phyloP scores from a whole-genome alignment of 2,113 vertebrate species.

The Zingel zingel region DNA sequence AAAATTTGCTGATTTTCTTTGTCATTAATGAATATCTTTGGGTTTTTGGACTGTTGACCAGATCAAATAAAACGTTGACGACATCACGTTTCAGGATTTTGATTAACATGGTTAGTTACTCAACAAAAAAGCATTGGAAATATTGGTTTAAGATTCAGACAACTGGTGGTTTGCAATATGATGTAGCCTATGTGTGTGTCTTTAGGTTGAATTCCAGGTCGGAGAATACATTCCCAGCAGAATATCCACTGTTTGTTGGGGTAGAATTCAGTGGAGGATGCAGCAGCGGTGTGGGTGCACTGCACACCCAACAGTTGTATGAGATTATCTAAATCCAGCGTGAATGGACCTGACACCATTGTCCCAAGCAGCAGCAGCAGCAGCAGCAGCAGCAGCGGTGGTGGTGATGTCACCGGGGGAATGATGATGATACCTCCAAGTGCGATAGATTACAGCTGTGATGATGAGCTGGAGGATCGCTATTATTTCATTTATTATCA shows the following conservation, averaged over 20 bases:
- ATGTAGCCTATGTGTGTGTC: not conserved
- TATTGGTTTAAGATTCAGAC: too few species aligned
- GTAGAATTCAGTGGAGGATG: slow-evolving; percentile 59
- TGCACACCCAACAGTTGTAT: slow-evolving; percentile 71
- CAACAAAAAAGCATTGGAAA: too few species aligned
- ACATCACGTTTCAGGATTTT: too few species aligned
- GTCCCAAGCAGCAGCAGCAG: slow-evolving; percentile 73
- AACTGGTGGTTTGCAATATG: slow-evolving; percentile 17
- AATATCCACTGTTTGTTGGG: slow-evolving; percentile 54
- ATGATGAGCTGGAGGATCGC: slow-evolving; percentile 77
- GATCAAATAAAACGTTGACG: too few species aligned
- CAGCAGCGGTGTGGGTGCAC: slow-evolving; percentile 71
- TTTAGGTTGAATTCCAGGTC: slow-evolving; percentile 32
- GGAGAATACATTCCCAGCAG: slow-evolving; percentile 39
- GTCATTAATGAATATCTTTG: too few species aligned
- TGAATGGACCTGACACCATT: slow-evolving; percentile 82
- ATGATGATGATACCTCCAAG: slow-evolving; percentile 73
- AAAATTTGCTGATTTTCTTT: too few species aligned
- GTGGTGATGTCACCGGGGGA: slow-evolving; percentile 71
- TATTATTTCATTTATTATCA: slow-evolving; percentile 84
- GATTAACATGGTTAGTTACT: too few species aligned
- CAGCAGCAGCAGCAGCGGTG: slow-evolving; percentile 36
- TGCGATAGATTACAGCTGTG: slow-evolving; percentile 75
- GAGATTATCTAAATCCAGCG: slow-evolving; percentile 83
- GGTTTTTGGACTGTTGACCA: too few species aligned